Percentiles rank a stretch among this genome's conserved stretches.
Evolutionary conservation across 2,113 vertebrate species (phyloP).

Genomic region (Catharus bicknelli): DNA sequence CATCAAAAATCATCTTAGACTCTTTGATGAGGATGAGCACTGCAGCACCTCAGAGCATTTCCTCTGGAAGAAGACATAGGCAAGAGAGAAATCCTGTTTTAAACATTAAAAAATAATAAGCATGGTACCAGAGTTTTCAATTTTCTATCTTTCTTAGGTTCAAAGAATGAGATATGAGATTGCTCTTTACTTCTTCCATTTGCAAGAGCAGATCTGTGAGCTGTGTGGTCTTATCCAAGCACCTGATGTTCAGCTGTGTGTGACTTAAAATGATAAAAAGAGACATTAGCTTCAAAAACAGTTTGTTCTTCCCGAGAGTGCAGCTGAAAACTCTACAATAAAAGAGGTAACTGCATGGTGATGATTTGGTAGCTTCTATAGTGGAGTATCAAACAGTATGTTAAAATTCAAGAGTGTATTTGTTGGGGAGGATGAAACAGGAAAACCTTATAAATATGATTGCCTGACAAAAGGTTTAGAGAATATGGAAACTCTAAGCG

Average conservation of each 20-base stretch:
- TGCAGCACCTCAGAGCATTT: not conserved
- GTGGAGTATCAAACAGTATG: not conserved
- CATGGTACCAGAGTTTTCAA: not conserved
- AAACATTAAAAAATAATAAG: not conserved
- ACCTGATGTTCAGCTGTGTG: not conserved
- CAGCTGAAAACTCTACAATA: not conserved
- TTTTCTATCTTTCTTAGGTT: not conserved
- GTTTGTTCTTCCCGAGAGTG: not conserved
- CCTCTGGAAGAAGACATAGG: not conserved
- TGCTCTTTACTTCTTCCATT: not conserved
- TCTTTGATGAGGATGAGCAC: not conserved
- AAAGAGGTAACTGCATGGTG: not conserved
- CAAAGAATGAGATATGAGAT: not conserved
- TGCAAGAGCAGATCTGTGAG: not conserved
- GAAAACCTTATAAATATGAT: too few relatives aligned
- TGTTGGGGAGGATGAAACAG: too few relatives aligned
- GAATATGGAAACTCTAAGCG: too few relatives aligned
- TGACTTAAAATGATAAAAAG: constrained; percentile 7
- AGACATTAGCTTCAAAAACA: constrained; percentile 11
- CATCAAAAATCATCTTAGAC: not conserved
- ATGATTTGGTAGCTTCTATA: not conserved
- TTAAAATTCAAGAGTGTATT: not conserved
- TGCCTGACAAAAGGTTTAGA: too few relatives aligned
- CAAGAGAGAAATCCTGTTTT: not conserved
- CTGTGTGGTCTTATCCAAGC: not conserved